Evolutionary conservation across 1,140 invertebrate species (phyloP).

Genomic region (Hyles vespertilio): DNA sequence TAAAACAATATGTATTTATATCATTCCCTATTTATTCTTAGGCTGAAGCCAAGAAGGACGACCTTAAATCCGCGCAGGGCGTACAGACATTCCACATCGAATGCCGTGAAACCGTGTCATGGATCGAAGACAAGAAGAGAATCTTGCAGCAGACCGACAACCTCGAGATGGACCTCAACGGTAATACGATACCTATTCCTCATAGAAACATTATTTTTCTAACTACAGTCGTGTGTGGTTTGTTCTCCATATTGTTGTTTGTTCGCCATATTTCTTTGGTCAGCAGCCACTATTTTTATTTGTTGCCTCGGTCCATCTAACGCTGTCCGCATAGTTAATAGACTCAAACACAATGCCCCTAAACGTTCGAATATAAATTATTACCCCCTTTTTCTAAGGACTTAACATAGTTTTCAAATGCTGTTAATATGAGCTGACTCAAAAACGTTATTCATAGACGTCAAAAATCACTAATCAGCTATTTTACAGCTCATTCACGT

Average conservation of each 20-base stretch:
- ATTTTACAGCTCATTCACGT: too few relatives aligned
- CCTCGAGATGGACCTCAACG: conserved; percentile 95
- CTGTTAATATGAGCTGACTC: too few relatives aligned
- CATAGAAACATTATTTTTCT: too few relatives aligned
- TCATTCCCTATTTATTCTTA: conserved; percentile 18
- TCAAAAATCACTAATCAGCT: too few relatives aligned
- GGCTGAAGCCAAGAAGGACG: conserved; percentile 95
- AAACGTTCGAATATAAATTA: too few relatives aligned
- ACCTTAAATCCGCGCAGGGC: conserved; percentile 96
- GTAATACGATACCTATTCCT: conserved; percentile 45
- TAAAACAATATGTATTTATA: neutral
- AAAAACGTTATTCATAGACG: too few relatives aligned
- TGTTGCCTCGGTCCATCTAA: neutral
- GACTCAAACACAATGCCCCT: too few relatives aligned
- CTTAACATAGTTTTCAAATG: too few relatives aligned
- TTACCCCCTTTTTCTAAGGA: too few relatives aligned
- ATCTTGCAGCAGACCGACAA: conserved; percentile 96
- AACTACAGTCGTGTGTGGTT: too few relatives aligned
- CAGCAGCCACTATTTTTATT: neutral
- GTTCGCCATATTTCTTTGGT: neutral
- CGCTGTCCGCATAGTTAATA: neutral
- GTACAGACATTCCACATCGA: conserved; percentile 99
- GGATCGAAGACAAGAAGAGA: conserved; percentile 99
- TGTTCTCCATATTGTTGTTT: too few relatives aligned
- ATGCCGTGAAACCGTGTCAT: conserved; percentile 97